Evolutionary conservation across 2,113 vertebrate species (phyloP).

Genomic region (Halcyon malimbica): DNA sequence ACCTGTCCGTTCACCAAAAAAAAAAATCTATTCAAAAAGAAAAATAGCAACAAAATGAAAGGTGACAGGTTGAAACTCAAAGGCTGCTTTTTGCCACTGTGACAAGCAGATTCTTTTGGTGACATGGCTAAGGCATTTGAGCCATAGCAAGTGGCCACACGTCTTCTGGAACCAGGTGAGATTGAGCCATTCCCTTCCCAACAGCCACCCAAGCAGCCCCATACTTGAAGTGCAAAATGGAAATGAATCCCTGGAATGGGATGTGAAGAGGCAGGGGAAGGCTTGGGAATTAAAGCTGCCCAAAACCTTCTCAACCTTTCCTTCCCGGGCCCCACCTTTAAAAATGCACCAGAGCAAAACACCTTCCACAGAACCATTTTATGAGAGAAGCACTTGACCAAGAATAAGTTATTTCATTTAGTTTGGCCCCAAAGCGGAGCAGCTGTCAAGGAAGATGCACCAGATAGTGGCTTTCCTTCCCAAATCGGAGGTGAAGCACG

Average conservation of each 20-base stretch:
- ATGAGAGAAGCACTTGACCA: neutral
- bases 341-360: neutral
- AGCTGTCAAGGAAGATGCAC: neutral
- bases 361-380: neutral
- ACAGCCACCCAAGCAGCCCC: neutral
- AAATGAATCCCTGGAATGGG: neutral
- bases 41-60: neutral
- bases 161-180: neutral
- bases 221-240: neutral
- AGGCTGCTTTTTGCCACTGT: neutral
- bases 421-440: neutral
- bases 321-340: neutral
- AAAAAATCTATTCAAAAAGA: neutral
- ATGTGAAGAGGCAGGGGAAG: neutral
- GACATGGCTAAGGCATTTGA: neutral
- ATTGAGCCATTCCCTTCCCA: neutral
- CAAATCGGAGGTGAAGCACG: neutral
- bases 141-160: neutral
- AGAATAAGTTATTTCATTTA: accelerated
- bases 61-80: neutral
- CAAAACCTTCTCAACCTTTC: neutral
- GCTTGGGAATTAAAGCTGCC: neutral
- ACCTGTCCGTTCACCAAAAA: neutral
- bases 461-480: neutral
- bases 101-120: neutral